phyloP scores from a whole-genome alignment of 1,140 invertebrate species.

The Drosophila seguyi region DNA sequence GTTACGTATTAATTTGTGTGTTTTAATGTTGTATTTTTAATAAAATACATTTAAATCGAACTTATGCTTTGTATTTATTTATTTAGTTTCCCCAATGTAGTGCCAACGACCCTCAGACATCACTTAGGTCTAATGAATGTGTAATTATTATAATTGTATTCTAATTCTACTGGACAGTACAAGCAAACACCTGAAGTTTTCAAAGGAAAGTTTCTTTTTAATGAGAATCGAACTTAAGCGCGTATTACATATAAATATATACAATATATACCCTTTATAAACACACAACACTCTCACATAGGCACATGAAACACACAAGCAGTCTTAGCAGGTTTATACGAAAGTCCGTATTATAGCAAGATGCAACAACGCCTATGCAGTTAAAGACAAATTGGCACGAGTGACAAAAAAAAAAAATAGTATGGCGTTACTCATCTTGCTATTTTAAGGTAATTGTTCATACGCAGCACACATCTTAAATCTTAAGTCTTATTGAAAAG shows the following conservation, averaged over 20 bases:
- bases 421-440: not conserved
- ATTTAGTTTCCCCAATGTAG: conserved; percentile 18
- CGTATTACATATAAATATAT: conserved; percentile 53
- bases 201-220: conserved; percentile 85
- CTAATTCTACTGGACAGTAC: conserved; percentile 82
- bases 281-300: conserved; percentile 34
- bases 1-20: conserved; percentile 57
- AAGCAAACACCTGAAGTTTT: conserved; percentile 84
- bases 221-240: conserved; percentile 66
- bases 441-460: conserved; percentile 12
- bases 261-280: conserved; percentile 41
- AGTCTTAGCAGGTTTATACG: conserved; percentile 56
- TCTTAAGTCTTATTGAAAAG: conserved; percentile 24
- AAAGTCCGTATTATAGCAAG: not conserved
- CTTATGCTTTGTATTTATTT: conserved; percentile 22
- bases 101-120: conserved; percentile 50
- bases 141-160: conserved; percentile 63
- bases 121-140: conserved; percentile 27
- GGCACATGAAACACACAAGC: conserved; percentile 40
- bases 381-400: not conserved
- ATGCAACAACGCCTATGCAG: not conserved
- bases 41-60: conserved; percentile 63
- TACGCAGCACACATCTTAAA: conserved; percentile 47
- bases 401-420: too few species aligned
- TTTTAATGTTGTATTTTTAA: conserved; percentile 74